A percentile compares a stretch with the other conserved stretches of the same genome.
Conservation (phyloP, 2,113 vertebrate genomes). For the Muscicapa adusta region DNA sequence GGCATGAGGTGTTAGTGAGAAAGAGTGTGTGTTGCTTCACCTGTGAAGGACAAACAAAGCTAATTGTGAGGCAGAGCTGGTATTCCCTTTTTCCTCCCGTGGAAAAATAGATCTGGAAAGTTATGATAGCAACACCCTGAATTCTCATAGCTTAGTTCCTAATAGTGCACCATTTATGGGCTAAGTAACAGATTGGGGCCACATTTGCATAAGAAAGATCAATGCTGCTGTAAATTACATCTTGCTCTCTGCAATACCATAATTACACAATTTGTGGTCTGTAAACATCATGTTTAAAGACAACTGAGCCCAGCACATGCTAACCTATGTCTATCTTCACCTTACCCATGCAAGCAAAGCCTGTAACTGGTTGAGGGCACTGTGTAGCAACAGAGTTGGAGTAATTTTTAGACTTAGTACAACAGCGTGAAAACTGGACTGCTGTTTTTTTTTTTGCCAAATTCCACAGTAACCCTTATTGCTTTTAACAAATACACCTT, state of each 20-base stretch:
- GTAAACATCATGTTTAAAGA: neutral
- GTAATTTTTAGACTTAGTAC: neutral
- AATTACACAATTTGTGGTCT: neutral
- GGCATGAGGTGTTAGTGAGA: neutral
- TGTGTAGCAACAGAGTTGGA: neutral
- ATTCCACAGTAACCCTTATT: neutral
- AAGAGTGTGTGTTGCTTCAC: neutral
- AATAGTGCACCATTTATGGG: neutral
- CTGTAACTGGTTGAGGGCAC: neutral
- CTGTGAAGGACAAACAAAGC: neutral
- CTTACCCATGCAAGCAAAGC: neutral
- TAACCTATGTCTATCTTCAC: neutral
- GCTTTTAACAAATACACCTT: neutral
- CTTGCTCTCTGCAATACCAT: neutral
- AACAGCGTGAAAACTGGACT: neutral
- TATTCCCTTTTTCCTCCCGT: neutral
- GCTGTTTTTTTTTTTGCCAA: neutral
- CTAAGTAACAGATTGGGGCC: neutral
- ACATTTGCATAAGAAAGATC: constrained; percentile 6
- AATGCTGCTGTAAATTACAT: neutral
- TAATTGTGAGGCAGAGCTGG: neutral
- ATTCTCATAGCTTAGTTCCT: neutral
- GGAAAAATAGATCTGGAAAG: neutral
- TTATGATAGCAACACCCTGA: neutral
- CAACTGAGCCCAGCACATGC: neutral